A percentile compares a stretch with the other conserved stretches of the same genome.
Evolutionary conservation across 2,113 vertebrate species (phyloP).

Genomic region (Eonycteris spelaea): DNA sequence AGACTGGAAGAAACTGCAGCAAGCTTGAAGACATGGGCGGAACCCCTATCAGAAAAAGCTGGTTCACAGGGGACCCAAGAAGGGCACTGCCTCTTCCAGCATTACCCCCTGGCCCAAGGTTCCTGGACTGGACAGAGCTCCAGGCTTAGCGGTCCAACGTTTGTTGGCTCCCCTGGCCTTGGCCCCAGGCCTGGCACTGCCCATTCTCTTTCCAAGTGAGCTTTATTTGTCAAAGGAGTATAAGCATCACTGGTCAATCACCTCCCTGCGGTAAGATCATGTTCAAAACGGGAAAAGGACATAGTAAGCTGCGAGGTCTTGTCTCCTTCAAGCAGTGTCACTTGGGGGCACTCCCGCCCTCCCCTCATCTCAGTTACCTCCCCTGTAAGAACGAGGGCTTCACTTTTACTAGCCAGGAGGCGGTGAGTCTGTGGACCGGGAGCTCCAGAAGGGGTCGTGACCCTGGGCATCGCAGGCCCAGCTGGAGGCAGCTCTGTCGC

Average conservation of each 20-base stretch:
- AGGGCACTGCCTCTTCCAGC: background rate
- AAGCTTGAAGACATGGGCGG: background rate
- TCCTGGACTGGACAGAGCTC: background rate
- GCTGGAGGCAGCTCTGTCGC: background rate
- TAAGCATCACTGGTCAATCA: no score
- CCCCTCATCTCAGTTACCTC: background rate
- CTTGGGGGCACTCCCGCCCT: background rate
- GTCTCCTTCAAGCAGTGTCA: background rate
- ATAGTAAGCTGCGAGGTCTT: background rate
- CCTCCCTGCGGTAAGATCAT: background rate
- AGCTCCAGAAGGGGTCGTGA: background rate
- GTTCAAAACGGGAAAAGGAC: no score
- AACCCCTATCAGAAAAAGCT: background rate
- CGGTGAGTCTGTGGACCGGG: background rate
- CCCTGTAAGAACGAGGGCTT: background rate
- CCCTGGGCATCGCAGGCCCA: background rate
- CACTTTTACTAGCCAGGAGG: background rate
- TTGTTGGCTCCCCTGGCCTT: background rate
- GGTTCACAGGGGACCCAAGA: background rate
- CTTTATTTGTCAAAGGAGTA: background rate
- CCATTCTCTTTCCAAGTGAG: background rate
- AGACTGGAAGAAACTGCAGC: background rate
- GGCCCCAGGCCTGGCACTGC: no score
- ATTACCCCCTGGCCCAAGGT: no score
- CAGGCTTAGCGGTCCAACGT: fast-evolving